These are phyloP conservation scores for Lophochroa leadbeateri DNA, from an alignment of 2,113 vertebrate species.

Conservation along the genomic window DNA sequence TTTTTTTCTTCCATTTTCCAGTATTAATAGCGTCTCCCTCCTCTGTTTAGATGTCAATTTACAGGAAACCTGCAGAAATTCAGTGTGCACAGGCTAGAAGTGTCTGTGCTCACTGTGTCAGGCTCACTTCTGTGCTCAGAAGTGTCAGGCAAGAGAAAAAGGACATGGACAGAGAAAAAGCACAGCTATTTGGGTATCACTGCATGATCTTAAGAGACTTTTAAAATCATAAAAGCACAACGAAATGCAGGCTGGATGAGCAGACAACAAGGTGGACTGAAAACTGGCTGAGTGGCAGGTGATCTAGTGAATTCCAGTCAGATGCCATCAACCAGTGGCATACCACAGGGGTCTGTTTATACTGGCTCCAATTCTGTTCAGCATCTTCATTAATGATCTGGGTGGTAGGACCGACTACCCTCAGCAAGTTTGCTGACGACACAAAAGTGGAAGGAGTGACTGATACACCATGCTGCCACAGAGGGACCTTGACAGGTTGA, in stretches of 20 bases:
- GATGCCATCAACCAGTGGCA: neutral
- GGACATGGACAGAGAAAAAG: neutral
- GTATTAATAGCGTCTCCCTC: neutral
- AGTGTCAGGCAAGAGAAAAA: neutral
- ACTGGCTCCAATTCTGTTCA: neutral
- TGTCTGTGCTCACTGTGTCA: no score
- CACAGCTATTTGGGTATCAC: neutral
- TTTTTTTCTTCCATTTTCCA: neutral
- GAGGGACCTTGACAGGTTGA: fast-evolving
- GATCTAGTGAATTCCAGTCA: neutral
- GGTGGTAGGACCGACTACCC: neutral
- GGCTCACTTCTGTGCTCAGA: neutral
- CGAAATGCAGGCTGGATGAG: neutral
- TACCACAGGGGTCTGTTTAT: neutral
- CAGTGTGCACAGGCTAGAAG: neutral
- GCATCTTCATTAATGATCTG: fast-evolving
- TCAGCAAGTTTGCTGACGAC: neutral
- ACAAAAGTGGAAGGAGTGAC: neutral
- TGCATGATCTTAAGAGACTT: neutral
- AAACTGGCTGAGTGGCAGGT: neutral
- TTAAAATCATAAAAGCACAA: neutral
- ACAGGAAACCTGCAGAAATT: neutral
- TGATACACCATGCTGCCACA: neutral
- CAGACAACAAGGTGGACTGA: neutral
- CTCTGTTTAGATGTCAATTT: neutral